These are phyloP conservation scores for Leptopterna dolabrata DNA, from an alignment of 2,888 invertebrate species.

Conservation along the genomic window DNA sequence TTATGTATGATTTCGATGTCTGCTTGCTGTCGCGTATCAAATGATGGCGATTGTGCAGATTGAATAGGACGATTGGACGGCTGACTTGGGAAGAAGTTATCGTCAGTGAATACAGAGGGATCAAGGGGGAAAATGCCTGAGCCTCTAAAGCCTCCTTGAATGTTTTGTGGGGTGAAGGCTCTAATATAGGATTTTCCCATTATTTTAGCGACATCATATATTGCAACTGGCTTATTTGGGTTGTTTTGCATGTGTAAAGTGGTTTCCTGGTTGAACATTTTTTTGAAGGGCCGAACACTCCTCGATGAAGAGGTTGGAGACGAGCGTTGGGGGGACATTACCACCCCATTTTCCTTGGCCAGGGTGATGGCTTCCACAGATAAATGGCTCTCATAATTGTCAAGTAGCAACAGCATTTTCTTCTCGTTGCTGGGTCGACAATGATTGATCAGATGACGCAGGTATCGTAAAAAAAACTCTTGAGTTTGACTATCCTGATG, in stretches of 20 bases:
- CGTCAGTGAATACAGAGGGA: background rate
- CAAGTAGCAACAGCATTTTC: conserved; percentile 9
- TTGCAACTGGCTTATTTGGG: background rate
- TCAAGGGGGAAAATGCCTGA: background rate
- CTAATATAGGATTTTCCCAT: background rate
- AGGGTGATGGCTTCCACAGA: conserved; percentile 60
- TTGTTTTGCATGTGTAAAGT: conserved; percentile 8
- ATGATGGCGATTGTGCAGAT: background rate
- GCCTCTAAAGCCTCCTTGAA: conserved; percentile 3
- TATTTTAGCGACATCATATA: conserved; percentile 9
- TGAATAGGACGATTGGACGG: background rate
- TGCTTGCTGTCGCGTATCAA: no score
- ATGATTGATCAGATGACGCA: conserved; percentile 55
- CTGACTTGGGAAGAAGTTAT: background rate
- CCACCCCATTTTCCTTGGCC: conserved; percentile 64
- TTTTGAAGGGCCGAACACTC: background rate
- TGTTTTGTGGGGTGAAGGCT: conserved; percentile 8
- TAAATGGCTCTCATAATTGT: conserved; percentile 48
- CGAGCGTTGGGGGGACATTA: background rate
- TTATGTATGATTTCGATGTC: no score
- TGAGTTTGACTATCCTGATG: conserved; percentile 63
- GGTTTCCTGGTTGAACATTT: background rate
- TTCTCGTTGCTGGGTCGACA: conserved; percentile 56
- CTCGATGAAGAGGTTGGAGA: background rate
- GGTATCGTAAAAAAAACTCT: conserved; percentile 54